A percentile compares a stretch with the other conserved stretches of the same genome.
These are phyloP conservation scores for Cepaea nemoralis DNA, from an alignment of 1,140 invertebrate species.

Conservation along the genomic window DNA sequence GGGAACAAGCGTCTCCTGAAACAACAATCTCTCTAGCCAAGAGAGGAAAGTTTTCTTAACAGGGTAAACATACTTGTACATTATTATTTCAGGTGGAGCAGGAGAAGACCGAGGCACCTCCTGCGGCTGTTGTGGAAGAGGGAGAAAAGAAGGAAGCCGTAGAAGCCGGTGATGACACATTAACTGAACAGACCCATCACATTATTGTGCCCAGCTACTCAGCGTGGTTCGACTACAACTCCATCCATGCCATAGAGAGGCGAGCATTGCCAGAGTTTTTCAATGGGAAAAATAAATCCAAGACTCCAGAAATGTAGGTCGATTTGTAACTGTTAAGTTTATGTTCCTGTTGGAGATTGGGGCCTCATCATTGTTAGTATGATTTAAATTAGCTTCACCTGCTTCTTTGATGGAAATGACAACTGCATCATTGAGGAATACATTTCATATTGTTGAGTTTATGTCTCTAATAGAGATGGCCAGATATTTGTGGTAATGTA, in stretches of 20 bases:
- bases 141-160: conserved; percentile 70
- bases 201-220: conserved; percentile 99
- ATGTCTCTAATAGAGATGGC: too few species aligned
- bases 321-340: background rate
- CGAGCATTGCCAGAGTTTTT: conserved; percentile 98
- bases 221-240: conserved; percentile 99
- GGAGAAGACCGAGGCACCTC: background rate
- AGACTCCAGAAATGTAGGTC: conserved; percentile 88
- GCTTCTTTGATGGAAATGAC: too few species aligned
- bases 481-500: too few species aligned
- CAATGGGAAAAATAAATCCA: conserved; percentile 98
- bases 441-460: too few species aligned
- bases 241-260: conserved; percentile 96
- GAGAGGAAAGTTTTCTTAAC: too few species aligned
- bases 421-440: too few species aligned
- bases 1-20: too few species aligned
- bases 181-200: conserved; percentile 98
- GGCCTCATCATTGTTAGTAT: too few species aligned
- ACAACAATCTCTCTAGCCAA: too few species aligned
- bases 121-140: conserved; percentile 67
- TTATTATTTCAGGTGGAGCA: background rate
- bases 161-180: conserved; percentile 89
- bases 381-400: too few species aligned
- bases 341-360: too few species aligned
- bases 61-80: too few species aligned